These are phyloP conservation scores for Latrodectus elegans DNA, from an alignment of 2,888 invertebrate species.

Conservation along the genomic window DNA sequence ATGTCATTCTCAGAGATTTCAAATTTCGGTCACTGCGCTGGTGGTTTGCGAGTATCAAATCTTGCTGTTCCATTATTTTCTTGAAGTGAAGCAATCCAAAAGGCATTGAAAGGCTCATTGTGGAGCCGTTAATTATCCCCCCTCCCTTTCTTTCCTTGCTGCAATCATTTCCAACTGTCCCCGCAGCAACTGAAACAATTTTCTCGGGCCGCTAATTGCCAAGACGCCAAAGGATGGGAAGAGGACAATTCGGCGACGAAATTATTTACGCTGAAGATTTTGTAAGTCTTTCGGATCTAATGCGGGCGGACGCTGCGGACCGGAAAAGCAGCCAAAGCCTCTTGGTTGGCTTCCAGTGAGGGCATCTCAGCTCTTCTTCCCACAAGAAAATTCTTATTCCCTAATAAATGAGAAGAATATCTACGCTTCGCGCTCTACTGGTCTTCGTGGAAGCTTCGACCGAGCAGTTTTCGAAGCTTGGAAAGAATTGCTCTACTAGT, in stretches of 20 bases:
- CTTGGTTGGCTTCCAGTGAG: slow-evolving; percentile 21
- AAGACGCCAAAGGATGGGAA: not conserved
- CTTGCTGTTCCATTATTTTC: too few relatives aligned
- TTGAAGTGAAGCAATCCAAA: too few relatives aligned
- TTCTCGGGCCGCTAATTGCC: slow-evolving; percentile 32
- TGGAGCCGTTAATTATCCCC: not conserved
- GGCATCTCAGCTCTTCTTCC: slow-evolving; percentile 37
- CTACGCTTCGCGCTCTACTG: slow-evolving; percentile 33
- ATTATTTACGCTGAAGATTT: slow-evolving; percentile 43
- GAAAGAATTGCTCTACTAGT: not conserved
- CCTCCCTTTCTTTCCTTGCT: not conserved
- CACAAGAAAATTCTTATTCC: slow-evolving; percentile 49
- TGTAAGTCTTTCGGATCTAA: slow-evolving; percentile 18
- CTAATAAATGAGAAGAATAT: slow-evolving; percentile 39
- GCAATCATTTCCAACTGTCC: not conserved
- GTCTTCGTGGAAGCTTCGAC: slow-evolving; percentile 12
- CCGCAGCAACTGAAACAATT: not conserved
- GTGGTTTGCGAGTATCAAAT: too few relatives aligned
- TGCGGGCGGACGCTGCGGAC: slow-evolving; percentile 39
- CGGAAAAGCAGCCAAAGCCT: slow-evolving; percentile 30
- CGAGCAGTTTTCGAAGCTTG: not conserved
- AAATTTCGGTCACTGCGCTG: too few relatives aligned
- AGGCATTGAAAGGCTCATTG: not conserved
- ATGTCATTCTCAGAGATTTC: too few relatives aligned
- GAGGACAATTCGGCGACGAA: slow-evolving; percentile 29